Evolutionary conservation across 2,797 vertebrate genomes (phyloP), one percentile per base, ranked within the genome.

Genomic region (Nannoperca australis): DNA sequence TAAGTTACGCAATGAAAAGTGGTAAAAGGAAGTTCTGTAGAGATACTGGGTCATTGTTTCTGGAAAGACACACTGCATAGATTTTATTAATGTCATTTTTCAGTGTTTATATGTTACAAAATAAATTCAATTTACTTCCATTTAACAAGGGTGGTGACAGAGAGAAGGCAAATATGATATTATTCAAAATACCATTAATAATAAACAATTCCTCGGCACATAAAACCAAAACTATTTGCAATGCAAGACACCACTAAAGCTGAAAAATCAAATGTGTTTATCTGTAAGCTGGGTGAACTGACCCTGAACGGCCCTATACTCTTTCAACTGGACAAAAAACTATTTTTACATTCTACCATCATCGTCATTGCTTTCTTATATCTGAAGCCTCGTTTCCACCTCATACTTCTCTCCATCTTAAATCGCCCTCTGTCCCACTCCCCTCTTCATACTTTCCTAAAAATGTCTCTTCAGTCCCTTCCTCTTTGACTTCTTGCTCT

Each of bases 41-140:
- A 60, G 47, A 50, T 50, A 51, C 9, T n/a, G 44, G 78, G 36
- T 36, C 42, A 49, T 56, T 63, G 18, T 62, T 2, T 68, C 40
- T 49, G 20, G 56, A 2, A 61, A 27, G 14, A 22, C 47, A 32
- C 1, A 2, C 7, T 45, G 38, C 40, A 22, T 55, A 55, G 5
- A 54, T 40, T 38, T 62, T 7, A 24, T 59, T 58, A 70, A 42
- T 50, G 51, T 32, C 18, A 22, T 45, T 66, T 9, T 63, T 40
- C 11, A 11, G 22, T 15, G 8, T 45, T 47, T 47, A 10, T 50
- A 34, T 51, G 34, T 24, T 51, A 63, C 44, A 64, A 58, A 79
- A 5, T 0, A 12, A 51, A 69, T 58, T n/a, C 8, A 17, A 74
- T 63, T 63, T 13, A 17, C 30, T 79, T 40, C 24, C 4, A 20